Percentiles rank a stretch among this genome's conserved stretches.
Conservation (phyloP, 1,140 invertebrate genomes). For the Pristionchus pacificus region DNA sequence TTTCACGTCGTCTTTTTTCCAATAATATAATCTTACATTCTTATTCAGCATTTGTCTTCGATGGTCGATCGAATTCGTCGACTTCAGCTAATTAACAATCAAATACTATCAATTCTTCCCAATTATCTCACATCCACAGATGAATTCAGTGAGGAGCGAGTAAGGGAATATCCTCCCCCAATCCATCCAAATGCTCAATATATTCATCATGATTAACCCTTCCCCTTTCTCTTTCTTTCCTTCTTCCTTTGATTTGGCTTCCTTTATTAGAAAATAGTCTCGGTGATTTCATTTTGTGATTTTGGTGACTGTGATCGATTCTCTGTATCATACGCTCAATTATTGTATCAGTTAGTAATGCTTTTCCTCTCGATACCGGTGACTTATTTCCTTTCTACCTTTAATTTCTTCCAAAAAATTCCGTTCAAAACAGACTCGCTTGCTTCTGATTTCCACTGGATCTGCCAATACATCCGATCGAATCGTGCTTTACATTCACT, state of each 20-base stretch:
- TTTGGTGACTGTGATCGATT: constrained; percentile 7
- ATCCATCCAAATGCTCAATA: constrained; percentile 54
- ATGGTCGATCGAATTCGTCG: constrained; percentile 95
- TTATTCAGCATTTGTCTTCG: constrained; percentile 77
- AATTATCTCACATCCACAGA: constrained; percentile 62
- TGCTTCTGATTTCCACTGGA: too few relatives aligned
- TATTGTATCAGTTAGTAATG: constrained; percentile 6
- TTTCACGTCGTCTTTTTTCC: constrained; percentile 10
- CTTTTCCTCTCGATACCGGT: not conserved
- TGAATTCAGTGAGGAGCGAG: constrained; percentile 35
- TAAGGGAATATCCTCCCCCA: constrained; percentile 51
- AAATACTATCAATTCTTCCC: constrained; percentile 93
- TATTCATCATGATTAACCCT: constrained; percentile 1
- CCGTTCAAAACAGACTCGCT: too few relatives aligned
- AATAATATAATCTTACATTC: not conserved
- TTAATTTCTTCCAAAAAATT: constrained; percentile 1
- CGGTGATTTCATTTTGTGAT: constrained; percentile 5
- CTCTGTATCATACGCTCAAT: not conserved
- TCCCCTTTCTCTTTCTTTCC: too few relatives aligned
- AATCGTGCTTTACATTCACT: too few relatives aligned
- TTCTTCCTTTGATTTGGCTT: too few relatives aligned
- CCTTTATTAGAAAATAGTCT: constrained; percentile 6
- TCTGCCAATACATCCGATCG: too few relatives aligned
- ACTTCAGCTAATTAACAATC: constrained; percentile 95
- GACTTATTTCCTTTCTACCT: not conserved